Percentiles rank a stretch among this genome's conserved stretches.
These are phyloP conservation scores for Athrips mouffetella DNA, from an alignment of 2,888 invertebrate genomes.

Conservation along the genomic window DNA sequence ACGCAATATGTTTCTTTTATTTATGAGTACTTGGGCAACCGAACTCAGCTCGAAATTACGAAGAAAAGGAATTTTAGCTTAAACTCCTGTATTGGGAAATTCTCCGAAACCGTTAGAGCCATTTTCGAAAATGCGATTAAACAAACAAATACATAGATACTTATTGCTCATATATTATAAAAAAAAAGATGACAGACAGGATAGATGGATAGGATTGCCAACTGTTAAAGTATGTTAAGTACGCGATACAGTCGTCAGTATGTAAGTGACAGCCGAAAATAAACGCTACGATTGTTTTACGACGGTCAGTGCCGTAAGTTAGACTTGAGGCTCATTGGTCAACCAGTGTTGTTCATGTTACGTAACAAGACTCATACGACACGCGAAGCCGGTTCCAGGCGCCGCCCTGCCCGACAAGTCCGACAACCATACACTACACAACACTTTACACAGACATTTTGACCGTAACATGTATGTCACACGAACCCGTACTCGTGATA, in stretches of 20 bases:
- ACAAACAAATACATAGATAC: no score
- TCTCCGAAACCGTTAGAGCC: no score
- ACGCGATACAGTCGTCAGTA: constrained; percentile 28
- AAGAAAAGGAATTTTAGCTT: no score
- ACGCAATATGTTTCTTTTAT: no score
- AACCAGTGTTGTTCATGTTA: constrained; percentile 40
- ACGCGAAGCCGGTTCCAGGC: background rate
- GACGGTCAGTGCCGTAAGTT: constrained; percentile 24
- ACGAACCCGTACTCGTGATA: constrained; percentile 12
- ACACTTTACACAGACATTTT: constrained; percentile 19
- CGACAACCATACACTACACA: no score
- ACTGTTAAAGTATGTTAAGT: background rate
- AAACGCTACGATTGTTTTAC: constrained; percentile 36
- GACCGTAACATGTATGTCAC: constrained; percentile 29
- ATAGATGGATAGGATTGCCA: no score
- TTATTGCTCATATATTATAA: no score
- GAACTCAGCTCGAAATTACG: no score
- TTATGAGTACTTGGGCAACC: no score
- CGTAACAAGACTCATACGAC: constrained; percentile 33
- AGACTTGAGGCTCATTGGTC: constrained; percentile 40
- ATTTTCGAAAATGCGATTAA: no score
- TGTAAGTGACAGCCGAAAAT: constrained; percentile 26
- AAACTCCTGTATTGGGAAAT: no score
- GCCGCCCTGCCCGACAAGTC: background rate
- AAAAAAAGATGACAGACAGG: no score